Percentiles rank a stretch among this genome's conserved stretches.
Evolutionary conservation across 2,113 vertebrate genomes (phyloP).

Genomic region (Zeus faber): DNA sequence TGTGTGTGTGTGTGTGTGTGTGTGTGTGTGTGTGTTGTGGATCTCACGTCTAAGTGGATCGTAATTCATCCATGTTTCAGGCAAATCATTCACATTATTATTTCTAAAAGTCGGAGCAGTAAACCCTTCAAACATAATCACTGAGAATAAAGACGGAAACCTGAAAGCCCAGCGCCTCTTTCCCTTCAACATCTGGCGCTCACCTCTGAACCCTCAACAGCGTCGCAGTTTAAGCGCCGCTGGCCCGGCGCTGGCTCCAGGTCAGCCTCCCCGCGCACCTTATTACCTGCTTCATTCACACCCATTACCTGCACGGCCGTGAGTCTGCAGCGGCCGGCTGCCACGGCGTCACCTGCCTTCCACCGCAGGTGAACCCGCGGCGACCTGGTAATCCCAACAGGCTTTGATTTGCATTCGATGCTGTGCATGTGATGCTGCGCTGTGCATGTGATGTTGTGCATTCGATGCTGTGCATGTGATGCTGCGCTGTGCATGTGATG

Average conservation of each 20-base stretch:
- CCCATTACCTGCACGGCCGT: constrained; percentile 62
- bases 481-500: too few species aligned
- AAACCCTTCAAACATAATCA: too few species aligned
- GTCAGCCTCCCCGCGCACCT: constrained; percentile 58
- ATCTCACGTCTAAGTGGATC: too few species aligned
- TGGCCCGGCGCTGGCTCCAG: constrained; percentile 48
- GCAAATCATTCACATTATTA: too few species aligned
- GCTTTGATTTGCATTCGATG: constrained; percentile 69
- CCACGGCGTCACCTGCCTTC: constrained; percentile 69
- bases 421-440: too few species aligned
- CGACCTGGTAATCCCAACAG: constrained; percentile 67
- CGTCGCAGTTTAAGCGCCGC: constrained; percentile 46
- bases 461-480: too few species aligned
- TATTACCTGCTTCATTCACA: constrained; percentile 61
- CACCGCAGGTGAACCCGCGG: constrained; percentile 51
- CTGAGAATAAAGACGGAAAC: too few species aligned
- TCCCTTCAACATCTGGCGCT: constrained; percentile 34
- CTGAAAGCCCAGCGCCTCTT: background rate
- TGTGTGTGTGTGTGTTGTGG: too few species aligned
- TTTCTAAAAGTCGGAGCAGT: too few species aligned
- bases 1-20: too few species aligned
- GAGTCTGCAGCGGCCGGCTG: constrained; percentile 44
- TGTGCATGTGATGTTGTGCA: too few species aligned
- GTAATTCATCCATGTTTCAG: too few species aligned
- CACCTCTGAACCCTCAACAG: constrained; percentile 57